Conservation (phyloP, 1,140 invertebrate species). For the Drosophila gunungcola region DNA sequence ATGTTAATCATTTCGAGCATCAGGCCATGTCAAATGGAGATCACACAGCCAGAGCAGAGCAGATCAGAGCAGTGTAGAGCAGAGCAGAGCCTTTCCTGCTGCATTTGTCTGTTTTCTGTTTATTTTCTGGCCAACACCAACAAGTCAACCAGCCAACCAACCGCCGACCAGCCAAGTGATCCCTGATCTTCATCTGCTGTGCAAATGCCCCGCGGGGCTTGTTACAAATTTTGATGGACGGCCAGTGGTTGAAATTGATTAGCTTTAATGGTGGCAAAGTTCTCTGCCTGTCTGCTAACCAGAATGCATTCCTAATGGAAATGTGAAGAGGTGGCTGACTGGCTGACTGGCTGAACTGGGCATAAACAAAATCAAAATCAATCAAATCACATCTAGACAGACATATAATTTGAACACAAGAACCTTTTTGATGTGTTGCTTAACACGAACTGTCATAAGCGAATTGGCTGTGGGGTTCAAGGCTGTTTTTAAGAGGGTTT, state of each 20-base stretch:
- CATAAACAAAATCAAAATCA: slow-evolving; percentile 53
- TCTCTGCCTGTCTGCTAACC: slow-evolving; percentile 24
- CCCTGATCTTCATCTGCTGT: slow-evolving; percentile 23
- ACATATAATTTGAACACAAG: slow-evolving; percentile 48
- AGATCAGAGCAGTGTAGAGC: not conserved
- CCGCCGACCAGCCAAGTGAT: slow-evolving; percentile 1
- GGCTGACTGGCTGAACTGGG: not conserved
- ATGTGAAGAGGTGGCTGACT: slow-evolving; percentile 15
- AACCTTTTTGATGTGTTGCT: slow-evolving; percentile 18
- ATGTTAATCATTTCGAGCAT: slow-evolving; percentile 79
- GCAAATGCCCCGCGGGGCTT: slow-evolving; percentile 69
- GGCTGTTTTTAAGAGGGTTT: slow-evolving; percentile 1
- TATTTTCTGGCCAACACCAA: slow-evolving; percentile 27
- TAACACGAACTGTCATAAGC: slow-evolving; percentile 39
- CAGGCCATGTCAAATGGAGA: slow-evolving; percentile 63
- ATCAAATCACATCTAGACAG: slow-evolving; percentile 56
- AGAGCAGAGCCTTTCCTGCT: slow-evolving; percentile 7
- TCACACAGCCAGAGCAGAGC: slow-evolving; percentile 15
- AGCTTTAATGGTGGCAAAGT: slow-evolving; percentile 78
- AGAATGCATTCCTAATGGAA: slow-evolving; percentile 58
- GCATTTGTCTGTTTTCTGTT: slow-evolving; percentile 26
- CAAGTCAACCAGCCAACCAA: not conserved
- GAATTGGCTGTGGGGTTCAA: slow-evolving; percentile 15
- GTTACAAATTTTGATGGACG: slow-evolving; percentile 81
- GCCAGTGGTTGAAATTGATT: slow-evolving; percentile 74